Percentiles rank a stretch among this genome's conserved stretches.
phyloP scores from a whole-genome alignment of 2,797 vertebrate genomes.

The Pygocentrus nattereri region DNA sequence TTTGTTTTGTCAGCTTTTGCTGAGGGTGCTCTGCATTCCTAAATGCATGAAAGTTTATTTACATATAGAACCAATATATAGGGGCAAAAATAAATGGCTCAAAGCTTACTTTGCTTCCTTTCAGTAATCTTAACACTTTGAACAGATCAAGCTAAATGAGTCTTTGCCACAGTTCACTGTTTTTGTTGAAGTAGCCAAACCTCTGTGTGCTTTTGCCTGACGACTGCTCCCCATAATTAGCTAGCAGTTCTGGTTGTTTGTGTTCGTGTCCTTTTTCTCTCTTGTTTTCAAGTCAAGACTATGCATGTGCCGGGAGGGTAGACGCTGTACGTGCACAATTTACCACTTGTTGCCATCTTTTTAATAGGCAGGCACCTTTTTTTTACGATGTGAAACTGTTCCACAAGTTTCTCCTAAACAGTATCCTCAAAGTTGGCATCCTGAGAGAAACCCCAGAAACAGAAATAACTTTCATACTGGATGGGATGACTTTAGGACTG shows the following conservation, averaged over 20 bases:
- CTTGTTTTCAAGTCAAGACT: constrained; percentile 38
- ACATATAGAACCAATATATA: constrained; percentile 68
- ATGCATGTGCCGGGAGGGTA: neutral
- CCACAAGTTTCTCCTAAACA: constrained; percentile 66
- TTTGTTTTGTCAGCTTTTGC: constrained; percentile 81
- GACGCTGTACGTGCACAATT: neutral
- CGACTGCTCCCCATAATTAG: constrained; percentile 28
- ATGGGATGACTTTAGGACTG: constrained; percentile 73
- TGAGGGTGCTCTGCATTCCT: constrained; percentile 78
- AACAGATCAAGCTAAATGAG: constrained; percentile 31
- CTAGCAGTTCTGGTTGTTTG: constrained; percentile 12
- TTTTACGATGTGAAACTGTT: constrained; percentile 36
- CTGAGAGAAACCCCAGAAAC: constrained; percentile 66
- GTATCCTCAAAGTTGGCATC: constrained; percentile 70
- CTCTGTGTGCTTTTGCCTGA: constrained; percentile 41
- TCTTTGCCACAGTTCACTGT: neutral
- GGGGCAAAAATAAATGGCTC: constrained; percentile 32
- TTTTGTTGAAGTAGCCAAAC: constrained; percentile 22
- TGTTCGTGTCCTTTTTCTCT: constrained; percentile 28
- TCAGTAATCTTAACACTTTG: constrained; percentile 33
- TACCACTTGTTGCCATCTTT: constrained; percentile 17
- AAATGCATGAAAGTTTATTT: constrained; percentile 80
- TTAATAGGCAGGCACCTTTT: constrained; percentile 14
- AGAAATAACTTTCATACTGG: constrained; percentile 68
- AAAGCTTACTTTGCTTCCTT: constrained; percentile 28